A percentile compares a stretch with the other conserved stretches of the same genome.
Conservation (phyloP, 2,113 vertebrate genomes). For the Bufo gargarizans region DNA sequence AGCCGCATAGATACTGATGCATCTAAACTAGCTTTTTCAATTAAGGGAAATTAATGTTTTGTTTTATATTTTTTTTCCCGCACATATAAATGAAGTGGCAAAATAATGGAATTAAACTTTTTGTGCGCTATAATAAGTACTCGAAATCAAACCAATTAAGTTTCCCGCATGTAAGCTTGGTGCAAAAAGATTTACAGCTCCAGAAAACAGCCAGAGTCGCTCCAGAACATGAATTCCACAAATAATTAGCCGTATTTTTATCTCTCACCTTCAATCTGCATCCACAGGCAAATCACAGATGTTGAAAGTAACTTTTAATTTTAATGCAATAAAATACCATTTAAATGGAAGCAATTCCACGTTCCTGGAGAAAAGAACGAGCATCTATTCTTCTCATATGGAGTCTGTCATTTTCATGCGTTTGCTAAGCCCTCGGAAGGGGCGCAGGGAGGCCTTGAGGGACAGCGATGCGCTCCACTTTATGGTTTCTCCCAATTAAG, state of each 20-base stretch:
- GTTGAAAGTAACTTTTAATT: constrained; percentile 29
- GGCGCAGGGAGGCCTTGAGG: not conserved
- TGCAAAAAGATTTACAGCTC: constrained; percentile 32
- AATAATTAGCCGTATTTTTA: constrained; percentile 42
- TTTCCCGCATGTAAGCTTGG: constrained; percentile 23
- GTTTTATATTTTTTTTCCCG: not conserved
- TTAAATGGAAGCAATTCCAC: constrained; percentile 18
- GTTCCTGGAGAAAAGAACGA: not conserved
- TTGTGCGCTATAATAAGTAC: constrained; percentile 33
- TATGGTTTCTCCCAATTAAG: constrained; percentile 14
- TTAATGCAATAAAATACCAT: constrained; percentile 40
- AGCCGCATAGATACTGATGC: not conserved
- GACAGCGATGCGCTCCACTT: not conserved
- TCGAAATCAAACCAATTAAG: constrained; percentile 41
- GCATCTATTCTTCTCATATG: not conserved
- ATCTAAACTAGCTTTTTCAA: constrained; percentile 23
- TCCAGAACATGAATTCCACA: constrained; percentile 38
- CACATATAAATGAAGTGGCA: not conserved
- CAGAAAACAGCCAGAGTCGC: constrained; percentile 9
- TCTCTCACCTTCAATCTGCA: constrained; percentile 40
- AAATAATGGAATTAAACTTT: constrained; percentile 32
- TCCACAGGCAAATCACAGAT: constrained; percentile 41
- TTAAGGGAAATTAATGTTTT: constrained; percentile 44
- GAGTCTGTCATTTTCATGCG: constrained; percentile 3
- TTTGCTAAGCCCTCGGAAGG: not conserved